phyloP scores from a whole-genome alignment of 1,140 invertebrate genomes.

The Euschistus heros region DNA sequence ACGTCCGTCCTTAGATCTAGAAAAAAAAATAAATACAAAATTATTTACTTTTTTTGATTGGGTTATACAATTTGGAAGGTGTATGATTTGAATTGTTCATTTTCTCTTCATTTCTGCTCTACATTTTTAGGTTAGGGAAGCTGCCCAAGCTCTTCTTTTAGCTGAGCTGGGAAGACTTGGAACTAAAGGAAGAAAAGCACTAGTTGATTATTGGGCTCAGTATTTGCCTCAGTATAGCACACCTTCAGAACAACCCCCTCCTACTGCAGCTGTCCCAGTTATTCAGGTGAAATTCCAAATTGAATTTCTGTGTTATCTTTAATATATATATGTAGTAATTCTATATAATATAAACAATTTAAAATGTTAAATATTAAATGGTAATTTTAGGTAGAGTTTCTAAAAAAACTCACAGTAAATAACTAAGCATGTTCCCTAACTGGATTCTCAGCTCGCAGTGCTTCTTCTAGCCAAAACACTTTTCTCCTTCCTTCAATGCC shows the following conservation, averaged over 20 bases:
- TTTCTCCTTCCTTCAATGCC: too few relatives aligned
- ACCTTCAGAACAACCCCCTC: conserved; percentile 36
- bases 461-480: too few relatives aligned
- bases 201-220: conserved; percentile 92
- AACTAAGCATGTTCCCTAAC: too few relatives aligned
- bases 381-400: too few relatives aligned
- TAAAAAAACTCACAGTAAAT: too few relatives aligned
- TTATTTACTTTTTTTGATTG: background rate
- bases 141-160: conserved; percentile 87
- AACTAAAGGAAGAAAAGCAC: conserved; percentile 76
- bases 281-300: background rate
- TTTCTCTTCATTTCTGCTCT: background rate
- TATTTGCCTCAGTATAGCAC: conserved; percentile 82
- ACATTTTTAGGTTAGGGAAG: conserved; percentile 62
- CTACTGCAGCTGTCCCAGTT: background rate
- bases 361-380: too few relatives aligned
- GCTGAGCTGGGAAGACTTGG: conserved; percentile 88
- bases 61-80: background rate
- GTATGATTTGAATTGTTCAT: background rate
- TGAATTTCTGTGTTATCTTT: too few relatives aligned
- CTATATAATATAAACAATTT: too few relatives aligned
- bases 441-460: too few relatives aligned
- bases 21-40: too few relatives aligned
- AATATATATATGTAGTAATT: too few relatives aligned
- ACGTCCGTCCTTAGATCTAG: background rate